These are phyloP conservation scores for Calameuta filiformis DNA, from an alignment of 2,888 invertebrate species.

Conservation along the genomic window DNA sequence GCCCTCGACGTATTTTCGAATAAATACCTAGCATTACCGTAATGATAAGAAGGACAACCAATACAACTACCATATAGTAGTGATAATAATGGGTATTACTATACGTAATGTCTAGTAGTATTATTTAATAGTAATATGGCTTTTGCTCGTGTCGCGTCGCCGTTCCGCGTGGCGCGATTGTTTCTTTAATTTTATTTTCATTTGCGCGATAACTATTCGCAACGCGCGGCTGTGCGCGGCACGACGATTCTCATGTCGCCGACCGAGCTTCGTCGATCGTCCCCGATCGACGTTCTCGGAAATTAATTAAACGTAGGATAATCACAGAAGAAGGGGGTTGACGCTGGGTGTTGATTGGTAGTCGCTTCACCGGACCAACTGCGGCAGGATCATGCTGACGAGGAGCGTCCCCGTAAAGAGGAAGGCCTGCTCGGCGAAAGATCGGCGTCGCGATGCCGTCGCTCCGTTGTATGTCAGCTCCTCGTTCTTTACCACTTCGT, in stretches of 20 bases:
- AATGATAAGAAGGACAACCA: slow-evolving; percentile 57
- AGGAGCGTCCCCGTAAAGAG: slow-evolving; percentile 51
- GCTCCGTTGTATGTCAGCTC: slow-evolving; percentile 81
- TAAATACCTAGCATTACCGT: slow-evolving; percentile 56
- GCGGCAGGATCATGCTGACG: slow-evolving; percentile 50
- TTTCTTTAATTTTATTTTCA: slow-evolving; percentile 30
- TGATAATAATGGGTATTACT: slow-evolving; percentile 60
- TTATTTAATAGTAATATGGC: slow-evolving; percentile 34
- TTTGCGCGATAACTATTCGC: slow-evolving; percentile 29
- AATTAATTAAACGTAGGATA: slow-evolving; percentile 66
- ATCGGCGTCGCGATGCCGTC: slow-evolving; percentile 39
- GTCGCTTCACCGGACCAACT: slow-evolving; percentile 63
- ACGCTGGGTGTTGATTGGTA: slow-evolving; percentile 39
- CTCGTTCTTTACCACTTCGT: slow-evolving; percentile 93
- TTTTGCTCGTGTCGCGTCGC: slow-evolving; percentile 20
- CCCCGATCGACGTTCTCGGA: slow-evolving; percentile 30
- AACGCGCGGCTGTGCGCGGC: slow-evolving; percentile 31
- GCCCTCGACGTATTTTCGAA: slow-evolving; percentile 45
- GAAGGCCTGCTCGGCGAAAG: slow-evolving; percentile 27
- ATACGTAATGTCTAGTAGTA: slow-evolving; percentile 59
- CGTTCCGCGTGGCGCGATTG: slow-evolving; percentile 17
- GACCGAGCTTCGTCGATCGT: slow-evolving; percentile 2
- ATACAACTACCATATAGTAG: slow-evolving; percentile 54
- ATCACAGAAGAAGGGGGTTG: slow-evolving; percentile 65
- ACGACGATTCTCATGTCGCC: slow-evolving; percentile 23